These are phyloP conservation scores for Colistium nudipinnis DNA, from an alignment of 2,113 vertebrate genomes.

Conservation along the genomic window DNA sequence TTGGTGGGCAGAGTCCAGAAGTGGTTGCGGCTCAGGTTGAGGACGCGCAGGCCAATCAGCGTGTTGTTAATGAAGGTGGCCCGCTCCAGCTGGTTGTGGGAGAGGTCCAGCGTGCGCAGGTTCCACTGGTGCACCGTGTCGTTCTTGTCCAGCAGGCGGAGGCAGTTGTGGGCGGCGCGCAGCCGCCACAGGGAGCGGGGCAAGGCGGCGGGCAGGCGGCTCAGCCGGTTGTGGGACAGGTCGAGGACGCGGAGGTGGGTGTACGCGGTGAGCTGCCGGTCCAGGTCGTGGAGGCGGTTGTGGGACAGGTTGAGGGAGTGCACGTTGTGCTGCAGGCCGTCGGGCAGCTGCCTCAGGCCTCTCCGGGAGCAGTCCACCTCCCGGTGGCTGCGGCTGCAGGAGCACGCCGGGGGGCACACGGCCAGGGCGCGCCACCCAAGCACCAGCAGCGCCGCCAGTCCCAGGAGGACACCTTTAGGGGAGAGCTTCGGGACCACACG, in stretches of 20 bases:
- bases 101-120: constrained; percentile 89
- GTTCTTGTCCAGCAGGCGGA: constrained; percentile 91
- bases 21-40: constrained; percentile 93
- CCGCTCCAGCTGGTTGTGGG: constrained; percentile 91
- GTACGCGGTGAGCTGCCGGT: constrained; percentile 85
- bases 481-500: constrained; percentile 82
- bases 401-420: constrained; percentile 88
- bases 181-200: constrained; percentile 95
- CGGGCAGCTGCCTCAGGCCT: constrained; percentile 87
- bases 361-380: constrained; percentile 92
- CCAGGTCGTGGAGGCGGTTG: constrained; percentile 88
- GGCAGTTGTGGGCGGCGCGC: constrained; percentile 87
- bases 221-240: constrained; percentile 90
- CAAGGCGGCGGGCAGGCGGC: constrained; percentile 85
- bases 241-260: constrained; percentile 92
- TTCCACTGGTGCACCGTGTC: constrained; percentile 98
- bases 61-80: constrained; percentile 96
- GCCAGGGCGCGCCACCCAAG: constrained; percentile 76
- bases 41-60: constrained; percentile 84
- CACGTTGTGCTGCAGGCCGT: constrained; percentile 90
- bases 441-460: constrained; percentile 83
- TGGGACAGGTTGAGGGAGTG: constrained; percentile 91
- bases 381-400: constrained; percentile 88
- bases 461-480: constrained; percentile 61
- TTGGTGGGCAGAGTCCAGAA: constrained; percentile 98